These are phyloP conservation scores for Thamnophis elegans DNA, from an alignment of 2,797 vertebrate species.

Conservation along the genomic window DNA sequence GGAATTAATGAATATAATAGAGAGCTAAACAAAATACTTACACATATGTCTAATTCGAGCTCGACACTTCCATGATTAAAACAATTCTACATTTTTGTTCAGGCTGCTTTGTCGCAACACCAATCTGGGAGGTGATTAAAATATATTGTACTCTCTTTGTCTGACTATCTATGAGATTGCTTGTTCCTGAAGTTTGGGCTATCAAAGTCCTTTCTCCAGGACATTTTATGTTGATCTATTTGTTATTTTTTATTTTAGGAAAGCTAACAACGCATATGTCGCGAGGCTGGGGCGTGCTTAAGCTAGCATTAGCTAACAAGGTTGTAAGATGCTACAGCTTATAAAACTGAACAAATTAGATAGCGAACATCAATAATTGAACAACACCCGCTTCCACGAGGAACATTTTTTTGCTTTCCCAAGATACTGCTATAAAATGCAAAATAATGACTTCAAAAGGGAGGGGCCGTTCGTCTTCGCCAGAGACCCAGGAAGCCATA, in stretches of 20 bases:
- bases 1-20: too few species aligned
- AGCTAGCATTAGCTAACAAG: constrained; percentile 39
- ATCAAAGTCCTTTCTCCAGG: neutral
- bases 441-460: constrained; percentile 22
- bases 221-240: constrained; percentile 19
- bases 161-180: neutral
- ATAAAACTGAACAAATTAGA: constrained; percentile 44
- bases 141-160: constrained; percentile 16
- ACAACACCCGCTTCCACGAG: constrained; percentile 6
- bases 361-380: constrained; percentile 45
- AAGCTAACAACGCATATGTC: constrained; percentile 24
- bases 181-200: constrained; percentile 1
- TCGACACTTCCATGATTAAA: constrained; percentile 16
- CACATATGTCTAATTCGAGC: too few species aligned
- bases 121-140: constrained; percentile 1
- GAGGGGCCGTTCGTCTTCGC: neutral
- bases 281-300: neutral
- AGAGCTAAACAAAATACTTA: too few species aligned
- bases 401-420: constrained; percentile 13
- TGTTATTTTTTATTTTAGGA: constrained; percentile 9
- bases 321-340: constrained; percentile 18
- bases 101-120: neutral
- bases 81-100: neutral
- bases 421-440: constrained; percentile 11
- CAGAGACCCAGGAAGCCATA: neutral